Evolutionary conservation across 2,888 invertebrate genomes (phyloP).

Genomic region (Smittia aterrima): DNA sequence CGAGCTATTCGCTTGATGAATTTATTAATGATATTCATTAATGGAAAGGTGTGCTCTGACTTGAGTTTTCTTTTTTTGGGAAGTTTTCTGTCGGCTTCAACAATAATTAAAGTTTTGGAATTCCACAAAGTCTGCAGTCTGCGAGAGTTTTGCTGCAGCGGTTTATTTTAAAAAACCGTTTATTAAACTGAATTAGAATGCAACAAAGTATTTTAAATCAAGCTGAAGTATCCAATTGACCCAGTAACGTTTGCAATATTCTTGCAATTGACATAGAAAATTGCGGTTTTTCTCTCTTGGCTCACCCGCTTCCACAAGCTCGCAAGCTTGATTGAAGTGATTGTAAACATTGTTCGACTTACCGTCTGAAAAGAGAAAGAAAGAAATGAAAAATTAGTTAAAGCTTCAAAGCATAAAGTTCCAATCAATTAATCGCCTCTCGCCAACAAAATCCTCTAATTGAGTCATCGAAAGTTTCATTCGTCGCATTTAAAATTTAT

Average conservation of each 20-base stretch:
- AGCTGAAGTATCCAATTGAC: no score
- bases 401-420: neutral
- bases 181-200: no score
- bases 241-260: no score
- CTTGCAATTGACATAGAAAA: no score
- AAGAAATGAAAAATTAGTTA: slow-evolving; percentile 36
- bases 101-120: no score
- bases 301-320: neutral
- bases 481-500: neutral
- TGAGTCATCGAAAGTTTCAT: neutral
- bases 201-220: no score
- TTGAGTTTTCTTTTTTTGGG: no score
- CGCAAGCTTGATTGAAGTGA: neutral
- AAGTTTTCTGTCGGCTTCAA: no score
- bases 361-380: slow-evolving; percentile 52
- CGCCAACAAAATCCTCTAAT: neutral
- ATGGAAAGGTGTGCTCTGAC: neutral
- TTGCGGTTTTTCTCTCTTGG: no score
- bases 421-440: neutral
- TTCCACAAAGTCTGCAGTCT: no score
- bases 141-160: no score
- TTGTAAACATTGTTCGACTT: slow-evolving; percentile 47
- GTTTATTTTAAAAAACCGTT: no score
- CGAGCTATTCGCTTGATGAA: neutral
- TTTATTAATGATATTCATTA: neutral